These are phyloP conservation scores for Pollenia labialis DNA, from an alignment of 2,888 invertebrate species.

Conservation along the genomic window DNA sequence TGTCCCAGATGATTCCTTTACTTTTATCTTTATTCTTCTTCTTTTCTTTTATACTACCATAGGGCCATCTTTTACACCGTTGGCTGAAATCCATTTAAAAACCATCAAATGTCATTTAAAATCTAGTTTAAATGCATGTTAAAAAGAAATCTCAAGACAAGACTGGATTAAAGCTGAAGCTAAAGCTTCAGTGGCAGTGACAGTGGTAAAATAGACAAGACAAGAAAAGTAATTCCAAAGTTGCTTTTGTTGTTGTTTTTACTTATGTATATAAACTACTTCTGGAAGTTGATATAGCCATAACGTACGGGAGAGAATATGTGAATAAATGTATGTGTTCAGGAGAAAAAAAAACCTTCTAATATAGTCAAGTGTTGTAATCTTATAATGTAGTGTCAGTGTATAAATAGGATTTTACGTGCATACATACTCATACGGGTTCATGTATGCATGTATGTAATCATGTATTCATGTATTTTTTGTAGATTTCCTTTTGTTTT, in stretches of 20 bases:
- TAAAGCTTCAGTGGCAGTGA: conserved; percentile 22
- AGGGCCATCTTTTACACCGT: conserved; percentile 36
- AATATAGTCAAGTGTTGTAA: conserved; percentile 66
- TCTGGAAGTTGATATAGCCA: neutral
- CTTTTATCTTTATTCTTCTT: neutral
- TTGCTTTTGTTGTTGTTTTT: conserved; percentile 30
- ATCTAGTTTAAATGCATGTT: conserved; percentile 67
- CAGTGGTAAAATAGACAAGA: conserved; percentile 34
- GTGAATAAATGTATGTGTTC: neutral
- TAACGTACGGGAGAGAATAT: neutral
- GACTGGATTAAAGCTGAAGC: conserved; percentile 37
- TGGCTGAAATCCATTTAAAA: conserved; percentile 68
- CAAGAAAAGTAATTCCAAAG: neutral
- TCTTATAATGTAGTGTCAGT: conserved; percentile 60
- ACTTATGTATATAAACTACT: conserved; percentile 30
- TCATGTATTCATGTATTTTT: neutral
- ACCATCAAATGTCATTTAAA: conserved; percentile 71
- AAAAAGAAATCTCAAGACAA: conserved; percentile 48
- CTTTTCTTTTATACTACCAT: neutral
- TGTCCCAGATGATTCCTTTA: conserved; percentile 39
- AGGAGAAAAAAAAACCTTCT: conserved; percentile 11
- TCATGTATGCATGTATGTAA: neutral
- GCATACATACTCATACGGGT: neutral
- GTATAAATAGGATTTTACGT: conserved; percentile 48
- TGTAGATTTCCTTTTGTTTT: conserved; percentile 9